Evolutionary conservation across 2,888 invertebrate genomes (phyloP), one percentile per base, ranked within the genome.

Genomic region (Cryptus viduatorius): DNA sequence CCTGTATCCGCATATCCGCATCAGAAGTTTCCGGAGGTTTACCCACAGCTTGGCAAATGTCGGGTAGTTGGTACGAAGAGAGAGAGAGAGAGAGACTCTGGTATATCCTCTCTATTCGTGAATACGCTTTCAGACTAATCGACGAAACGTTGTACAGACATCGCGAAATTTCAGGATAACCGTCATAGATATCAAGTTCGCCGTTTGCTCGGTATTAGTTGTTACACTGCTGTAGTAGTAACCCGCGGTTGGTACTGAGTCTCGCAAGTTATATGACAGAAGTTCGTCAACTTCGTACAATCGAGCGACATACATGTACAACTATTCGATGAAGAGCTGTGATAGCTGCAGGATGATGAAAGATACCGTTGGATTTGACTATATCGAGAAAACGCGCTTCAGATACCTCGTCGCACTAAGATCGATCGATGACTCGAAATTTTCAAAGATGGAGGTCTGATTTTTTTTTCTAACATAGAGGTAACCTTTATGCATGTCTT

Each of bases 131-230:
- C 16, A 29, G 48, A 42, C 56, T 79, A 80, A 83, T 80, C 50
- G 71, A 56, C 67, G 71, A 83, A 83, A 59, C 59, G 71, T 72
- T 56, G 76, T 69, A 71, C 50, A 46, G 31, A 31, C 50, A 44
- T 64, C 46, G 37, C 31, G 46, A 73, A 69, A 46, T 77, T 64
- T 59, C 14, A 8, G 53, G 46, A 64, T 48, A 67, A 19, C 61
- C 44, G 14, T 42, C 71, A 67, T 65, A 65, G 77, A 82, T 77
- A 44, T 59, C 50, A 31, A 31, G 29, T 65, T 65, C 10, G 42
- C 10, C 10, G 16, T 10, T 16, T 42, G 42, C 42, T 65, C n/a
- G n/a, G n/a, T n/a, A 37, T 65, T 37, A 65, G 42, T 65, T 65
- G 65, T 65, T 37, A 65, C 65, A 42, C 65, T 24, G 56, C 24